These are phyloP conservation scores for Hemaris fuciformis DNA, from an alignment of 2,888 invertebrate genomes.

Conservation along the genomic window DNA sequence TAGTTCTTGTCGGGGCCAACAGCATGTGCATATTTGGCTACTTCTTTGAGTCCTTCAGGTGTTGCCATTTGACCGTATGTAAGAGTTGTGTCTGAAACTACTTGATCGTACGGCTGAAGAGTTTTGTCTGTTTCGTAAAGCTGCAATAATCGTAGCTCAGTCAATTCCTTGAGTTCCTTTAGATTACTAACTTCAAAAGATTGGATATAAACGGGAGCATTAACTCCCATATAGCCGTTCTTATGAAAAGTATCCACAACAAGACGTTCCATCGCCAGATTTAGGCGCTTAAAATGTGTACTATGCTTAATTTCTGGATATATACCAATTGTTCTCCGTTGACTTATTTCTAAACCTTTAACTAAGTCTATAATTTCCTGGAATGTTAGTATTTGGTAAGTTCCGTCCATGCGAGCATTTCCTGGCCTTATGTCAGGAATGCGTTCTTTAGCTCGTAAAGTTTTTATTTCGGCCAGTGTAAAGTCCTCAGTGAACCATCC, in stretches of 20 bases:
- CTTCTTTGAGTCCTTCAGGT: constrained; percentile 54
- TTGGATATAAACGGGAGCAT: constrained; percentile 65
- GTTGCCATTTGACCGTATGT: constrained; percentile 68
- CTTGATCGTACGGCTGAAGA: constrained; percentile 57
- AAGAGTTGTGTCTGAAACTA: constrained; percentile 41
- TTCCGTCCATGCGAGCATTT: constrained; percentile 60
- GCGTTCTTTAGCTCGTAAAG: constrained; percentile 57
- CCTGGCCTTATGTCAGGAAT: constrained; percentile 61
- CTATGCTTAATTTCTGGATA: constrained; percentile 72
- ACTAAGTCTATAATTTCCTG: constrained; percentile 69
- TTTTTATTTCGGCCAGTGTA: constrained; percentile 66
- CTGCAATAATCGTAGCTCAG: constrained; percentile 59
- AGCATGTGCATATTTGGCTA: constrained; percentile 65
- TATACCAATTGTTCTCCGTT: constrained; percentile 59
- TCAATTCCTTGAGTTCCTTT: constrained; percentile 58
- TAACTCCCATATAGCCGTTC: constrained; percentile 54
- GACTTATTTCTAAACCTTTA: constrained; percentile 57
- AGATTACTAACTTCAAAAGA: constrained; percentile 71
- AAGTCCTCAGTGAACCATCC: constrained; percentile 76
- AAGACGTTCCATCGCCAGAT: constrained; percentile 57
- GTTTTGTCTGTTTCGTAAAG: constrained; percentile 45
- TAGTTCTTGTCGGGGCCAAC: constrained; percentile 69
- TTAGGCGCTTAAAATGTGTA: constrained; percentile 55
- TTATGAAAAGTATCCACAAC: constrained; percentile 55
- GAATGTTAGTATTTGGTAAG: constrained; percentile 60